phyloP scores from a whole-genome alignment of 2,888 invertebrate genomes.

The Villa cingulata region DNA sequence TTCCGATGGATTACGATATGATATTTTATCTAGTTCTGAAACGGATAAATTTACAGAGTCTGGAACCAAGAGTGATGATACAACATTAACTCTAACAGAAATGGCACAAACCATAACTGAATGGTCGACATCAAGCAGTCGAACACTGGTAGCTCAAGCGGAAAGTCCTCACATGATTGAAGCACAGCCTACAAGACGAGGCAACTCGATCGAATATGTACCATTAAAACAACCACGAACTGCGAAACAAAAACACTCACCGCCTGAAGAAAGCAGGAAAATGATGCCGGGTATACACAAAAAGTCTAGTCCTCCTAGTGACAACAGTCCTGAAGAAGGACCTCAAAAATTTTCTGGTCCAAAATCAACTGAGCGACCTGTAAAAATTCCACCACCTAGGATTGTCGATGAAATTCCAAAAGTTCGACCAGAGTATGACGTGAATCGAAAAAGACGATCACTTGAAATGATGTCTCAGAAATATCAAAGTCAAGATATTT shows the following conservation, averaged over 20 bases:
- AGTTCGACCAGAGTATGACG: constrained; percentile 19
- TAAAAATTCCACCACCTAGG: constrained; percentile 34
- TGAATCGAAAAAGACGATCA: constrained; percentile 37
- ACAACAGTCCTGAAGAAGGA: constrained; percentile 18
- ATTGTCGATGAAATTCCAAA: constrained; percentile 20
- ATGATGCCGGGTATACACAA: constrained; percentile 29
- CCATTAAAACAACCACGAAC: constrained; percentile 30
- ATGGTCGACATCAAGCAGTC: constrained; percentile 70
- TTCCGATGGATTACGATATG: constrained; percentile 40
- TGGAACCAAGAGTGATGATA: constrained; percentile 68
- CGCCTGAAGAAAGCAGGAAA: constrained; percentile 25
- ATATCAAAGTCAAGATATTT: constrained; percentile 47
- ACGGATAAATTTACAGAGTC: constrained; percentile 46
- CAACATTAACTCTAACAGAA: constrained; percentile 52
- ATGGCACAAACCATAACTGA: constrained; percentile 69
- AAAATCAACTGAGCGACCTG: constrained; percentile 31
- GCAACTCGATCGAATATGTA: constrained; percentile 25
- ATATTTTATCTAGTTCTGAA: constrained; percentile 48
- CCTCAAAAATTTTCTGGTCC: constrained; percentile 15
- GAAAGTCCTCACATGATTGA: constrained; percentile 21
- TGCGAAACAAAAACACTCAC: constrained; percentile 22
- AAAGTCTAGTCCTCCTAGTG: constrained; percentile 23
- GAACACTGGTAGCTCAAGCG: constrained; percentile 53
- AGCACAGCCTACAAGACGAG: constrained; percentile 17
- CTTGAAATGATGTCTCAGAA: constrained; percentile 40